Base-by-base conservation (phyloP, 37 sponge, comb jelly and placozoan species). In the Petrosia ficiformis region DNA sequence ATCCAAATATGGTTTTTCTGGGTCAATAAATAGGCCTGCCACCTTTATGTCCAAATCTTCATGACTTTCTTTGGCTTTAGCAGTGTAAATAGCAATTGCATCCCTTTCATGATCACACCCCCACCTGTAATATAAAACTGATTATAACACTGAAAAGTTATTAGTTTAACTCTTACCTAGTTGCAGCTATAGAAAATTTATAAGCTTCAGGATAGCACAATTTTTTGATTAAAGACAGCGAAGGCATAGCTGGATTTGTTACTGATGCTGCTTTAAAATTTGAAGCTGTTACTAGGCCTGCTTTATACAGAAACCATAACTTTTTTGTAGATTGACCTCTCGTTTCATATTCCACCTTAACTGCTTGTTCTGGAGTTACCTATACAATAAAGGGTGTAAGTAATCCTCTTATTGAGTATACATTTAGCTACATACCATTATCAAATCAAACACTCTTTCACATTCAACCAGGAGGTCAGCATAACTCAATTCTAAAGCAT, bases 271-370 rank as follows among this genome's bases (percentile, higher is more conserved):
- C 33, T 26, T 61, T 70, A 25, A 84, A 33, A 33, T 14, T 58
- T 31, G 84, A 83, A 35, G 85, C 79, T 39, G 79, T 84, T 36
- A 84, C 42, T 68, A 72, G 56, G n/a, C 85, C 79, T 63, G 85
- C 65, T 39, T 79, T 42, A 11, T 72, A 69, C 26, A 34, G 22
- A 59, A 71, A 84, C 78, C 85, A 84, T 33, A 41, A 31, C 29
- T 40, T 71, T 28, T 29, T 57, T 39, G 39, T 14, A 43, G 70
- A 59, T 30, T 68, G 69, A 1, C 41, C 78, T 37, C 63, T 68
- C 34, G 52, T 78, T n/a, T 42, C 72, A 22, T 19, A 32, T 56
- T 80, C 81, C 29, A 80, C 30, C 14, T 16, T 21, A 30, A n/a
- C 42, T 28, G 30, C 38, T 36, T 80, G 25, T 32, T 74, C 73